Conservation (phyloP, 1,140 invertebrate genomes). For the Cydia pomonella region DNA sequence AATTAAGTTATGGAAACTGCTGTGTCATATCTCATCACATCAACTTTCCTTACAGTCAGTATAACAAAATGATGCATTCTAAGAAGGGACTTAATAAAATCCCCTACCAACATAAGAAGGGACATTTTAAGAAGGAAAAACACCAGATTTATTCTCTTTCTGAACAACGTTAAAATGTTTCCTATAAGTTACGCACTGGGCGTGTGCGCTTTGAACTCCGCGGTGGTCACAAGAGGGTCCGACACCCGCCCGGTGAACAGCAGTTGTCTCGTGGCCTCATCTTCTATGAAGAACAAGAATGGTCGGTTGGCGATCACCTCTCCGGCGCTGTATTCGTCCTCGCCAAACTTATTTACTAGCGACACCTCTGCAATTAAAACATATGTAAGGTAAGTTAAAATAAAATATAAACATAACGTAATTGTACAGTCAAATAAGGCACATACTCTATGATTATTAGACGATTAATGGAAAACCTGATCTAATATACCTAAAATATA, state of each 20-base stretch:
- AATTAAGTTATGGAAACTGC: neutral
- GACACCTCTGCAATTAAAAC: conserved; percentile 81
- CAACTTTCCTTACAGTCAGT: too few species aligned
- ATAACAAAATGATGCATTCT: too few species aligned
- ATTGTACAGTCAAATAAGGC: too few species aligned
- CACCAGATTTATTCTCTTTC: too few species aligned
- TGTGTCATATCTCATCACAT: neutral
- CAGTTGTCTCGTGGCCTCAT: conserved; percentile 85
- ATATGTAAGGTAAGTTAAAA: neutral
- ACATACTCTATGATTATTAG: too few species aligned
- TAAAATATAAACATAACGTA: too few species aligned
- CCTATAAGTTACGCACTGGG: neutral
- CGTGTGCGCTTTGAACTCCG: conserved; percentile 26
- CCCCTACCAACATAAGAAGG: too few species aligned
- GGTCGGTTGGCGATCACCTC: conserved; percentile 83
- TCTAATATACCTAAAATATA: too few species aligned
- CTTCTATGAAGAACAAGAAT: conserved; percentile 91
- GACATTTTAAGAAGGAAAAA: too few species aligned
- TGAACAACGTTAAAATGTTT: neutral
- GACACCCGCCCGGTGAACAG: conserved; percentile 87
- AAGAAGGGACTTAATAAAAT: too few species aligned
- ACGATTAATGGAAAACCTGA: too few species aligned
- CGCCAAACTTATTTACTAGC: conserved; percentile 87
- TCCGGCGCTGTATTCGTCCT: conserved; percentile 59
- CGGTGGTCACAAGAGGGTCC: conserved; percentile 77